These are phyloP conservation scores for Anoura caudifer DNA, from an alignment of 2,113 vertebrate genomes.

Conservation along the genomic window DNA sequence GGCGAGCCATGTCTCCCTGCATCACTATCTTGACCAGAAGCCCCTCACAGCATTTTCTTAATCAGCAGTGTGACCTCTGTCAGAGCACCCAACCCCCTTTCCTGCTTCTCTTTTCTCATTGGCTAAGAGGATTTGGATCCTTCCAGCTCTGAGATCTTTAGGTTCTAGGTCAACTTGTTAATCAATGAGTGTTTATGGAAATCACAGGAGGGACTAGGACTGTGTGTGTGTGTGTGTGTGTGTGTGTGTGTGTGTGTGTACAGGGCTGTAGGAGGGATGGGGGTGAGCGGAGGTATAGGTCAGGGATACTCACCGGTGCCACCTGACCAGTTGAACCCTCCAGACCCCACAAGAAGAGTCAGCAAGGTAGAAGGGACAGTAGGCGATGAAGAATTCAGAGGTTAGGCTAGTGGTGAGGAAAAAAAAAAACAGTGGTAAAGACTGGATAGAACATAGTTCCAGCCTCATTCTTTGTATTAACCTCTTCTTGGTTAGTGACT, in stretches of 20 bases:
- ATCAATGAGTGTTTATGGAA: background rate
- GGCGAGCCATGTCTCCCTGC: too few species aligned
- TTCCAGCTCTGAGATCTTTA: background rate
- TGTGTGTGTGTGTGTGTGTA: background rate
- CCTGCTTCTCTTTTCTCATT: background rate
- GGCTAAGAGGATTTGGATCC: background rate
- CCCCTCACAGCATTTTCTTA: too few species aligned
- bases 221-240: background rate
- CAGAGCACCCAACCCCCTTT: fast-evolving
- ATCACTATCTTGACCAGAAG: too few species aligned
- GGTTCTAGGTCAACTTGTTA: background rate
- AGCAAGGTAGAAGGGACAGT: background rate
- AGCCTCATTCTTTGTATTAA: background rate
- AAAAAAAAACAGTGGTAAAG: background rate
- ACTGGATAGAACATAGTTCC: background rate
- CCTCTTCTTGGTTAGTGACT: background rate
- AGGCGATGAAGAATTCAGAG: background rate
- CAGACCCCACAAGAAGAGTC: background rate
- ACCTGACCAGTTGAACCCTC: background rate
- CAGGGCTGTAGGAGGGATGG: background rate
- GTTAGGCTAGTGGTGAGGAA: background rate
- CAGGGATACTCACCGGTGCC: background rate
- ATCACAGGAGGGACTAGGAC: background rate
- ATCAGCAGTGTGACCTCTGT: background rate
- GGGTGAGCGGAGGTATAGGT: background rate